Evolutionary conservation across 2,797 vertebrate species (phyloP).

Genomic region (Euthynnus affinis): DNA sequence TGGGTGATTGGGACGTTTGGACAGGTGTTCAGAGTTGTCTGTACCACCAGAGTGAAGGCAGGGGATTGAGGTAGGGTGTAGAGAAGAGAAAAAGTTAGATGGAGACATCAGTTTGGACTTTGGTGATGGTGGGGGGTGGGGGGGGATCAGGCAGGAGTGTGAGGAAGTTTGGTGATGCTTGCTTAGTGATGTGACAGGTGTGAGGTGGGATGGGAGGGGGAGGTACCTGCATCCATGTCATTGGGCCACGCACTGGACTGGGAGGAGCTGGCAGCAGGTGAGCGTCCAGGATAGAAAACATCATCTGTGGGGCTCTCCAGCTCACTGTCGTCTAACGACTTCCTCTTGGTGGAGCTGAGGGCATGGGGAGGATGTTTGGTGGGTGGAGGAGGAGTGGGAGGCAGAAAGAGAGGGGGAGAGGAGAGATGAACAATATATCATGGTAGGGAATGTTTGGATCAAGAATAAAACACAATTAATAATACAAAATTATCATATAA

Average conservation of each 20-base stretch:
- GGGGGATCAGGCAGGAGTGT: constrained; percentile 30
- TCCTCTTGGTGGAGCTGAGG: constrained; percentile 93
- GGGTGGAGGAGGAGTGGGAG: constrained; percentile 12
- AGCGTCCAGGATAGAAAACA: constrained; percentile 95
- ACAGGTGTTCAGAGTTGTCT: constrained; percentile 9
- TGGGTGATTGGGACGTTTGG: constrained; percentile 4
- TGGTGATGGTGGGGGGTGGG: constrained; percentile 26
- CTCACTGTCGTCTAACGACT: constrained; percentile 96
- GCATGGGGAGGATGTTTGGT: constrained; percentile 26
- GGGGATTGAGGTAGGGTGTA: constrained; percentile 24
- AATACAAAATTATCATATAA: not conserved
- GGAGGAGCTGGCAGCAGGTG: constrained; percentile 95
- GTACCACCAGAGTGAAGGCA: constrained; percentile 18
- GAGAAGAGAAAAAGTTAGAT: constrained; percentile 45
- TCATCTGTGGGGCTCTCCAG: constrained; percentile 96
- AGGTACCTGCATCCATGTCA: constrained; percentile 94
- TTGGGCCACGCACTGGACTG: constrained; percentile 96
- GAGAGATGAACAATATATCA: constrained; percentile 16
- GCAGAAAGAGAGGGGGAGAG: constrained; percentile 10
- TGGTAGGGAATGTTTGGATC: not conserved
- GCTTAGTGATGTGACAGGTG: constrained; percentile 34
- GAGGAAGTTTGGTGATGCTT: constrained; percentile 44
- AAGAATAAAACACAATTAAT: constrained; percentile 6
- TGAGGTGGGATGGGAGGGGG: constrained; percentile 11
- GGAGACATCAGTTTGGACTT: constrained; percentile 46